These are phyloP conservation scores for Okapia johnstoni DNA, from an alignment of 2,113 vertebrate genomes.

Conservation along the genomic window DNA sequence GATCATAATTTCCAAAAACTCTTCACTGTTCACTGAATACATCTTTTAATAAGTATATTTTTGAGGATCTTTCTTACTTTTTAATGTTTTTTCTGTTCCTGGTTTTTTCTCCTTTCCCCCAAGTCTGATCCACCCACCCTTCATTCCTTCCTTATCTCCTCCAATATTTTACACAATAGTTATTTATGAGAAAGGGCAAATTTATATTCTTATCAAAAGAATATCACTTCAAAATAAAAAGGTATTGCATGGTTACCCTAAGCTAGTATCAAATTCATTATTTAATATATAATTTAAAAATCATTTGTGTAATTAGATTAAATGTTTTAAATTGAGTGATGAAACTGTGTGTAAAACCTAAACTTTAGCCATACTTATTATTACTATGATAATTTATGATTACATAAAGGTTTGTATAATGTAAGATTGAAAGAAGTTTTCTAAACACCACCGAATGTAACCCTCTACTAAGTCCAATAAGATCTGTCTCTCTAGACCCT, in stretches of 20 bases:
- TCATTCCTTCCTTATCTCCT: not conserved
- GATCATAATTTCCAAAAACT: not conserved
- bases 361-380: not conserved
- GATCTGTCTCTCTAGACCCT: not conserved
- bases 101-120: not conserved
- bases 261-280: not conserved
- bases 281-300: not conserved
- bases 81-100: not conserved
- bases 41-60: not conserved
- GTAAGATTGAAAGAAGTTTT: not conserved
- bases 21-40: not conserved
- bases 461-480: not conserved
- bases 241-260: not conserved
- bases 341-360: not conserved
- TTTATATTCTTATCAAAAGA: not conserved
- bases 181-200: not conserved
- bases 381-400: not conserved
- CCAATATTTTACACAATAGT: not conserved
- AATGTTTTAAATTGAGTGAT: not conserved
- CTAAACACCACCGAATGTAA: not conserved
- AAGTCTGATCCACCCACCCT: not conserved
- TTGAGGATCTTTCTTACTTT: not conserved
- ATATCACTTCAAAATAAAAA: constrained; percentile 8
- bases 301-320: not conserved
- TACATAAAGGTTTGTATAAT: not conserved